Conservation (phyloP, 2,888 invertebrate genomes). For the Pammene fasciana region DNA sequence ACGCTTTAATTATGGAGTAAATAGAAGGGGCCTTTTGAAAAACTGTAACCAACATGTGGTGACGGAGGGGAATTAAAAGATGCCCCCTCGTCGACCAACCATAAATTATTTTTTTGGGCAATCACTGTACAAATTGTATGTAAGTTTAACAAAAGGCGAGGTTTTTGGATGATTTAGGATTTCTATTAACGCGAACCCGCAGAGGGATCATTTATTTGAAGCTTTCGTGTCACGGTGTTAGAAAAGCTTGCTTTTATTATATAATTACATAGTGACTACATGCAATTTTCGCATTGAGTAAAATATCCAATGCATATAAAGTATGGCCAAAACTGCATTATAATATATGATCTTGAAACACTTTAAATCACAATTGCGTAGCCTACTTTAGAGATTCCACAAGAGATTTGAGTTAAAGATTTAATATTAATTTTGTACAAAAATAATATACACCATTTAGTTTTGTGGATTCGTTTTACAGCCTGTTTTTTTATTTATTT, state of each 20-base stretch:
- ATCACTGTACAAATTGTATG: conserved; percentile 40
- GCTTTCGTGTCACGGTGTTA: conserved; percentile 7
- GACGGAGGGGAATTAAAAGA: conserved; percentile 43
- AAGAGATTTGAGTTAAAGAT: no score
- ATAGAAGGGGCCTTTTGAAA: conserved; percentile 49
- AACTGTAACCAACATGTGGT: conserved; percentile 45
- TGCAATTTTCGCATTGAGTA: not conserved
- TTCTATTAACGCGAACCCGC: conserved; percentile 24
- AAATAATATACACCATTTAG: no score
- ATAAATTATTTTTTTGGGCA: conserved; percentile 40
- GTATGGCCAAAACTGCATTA: not conserved
- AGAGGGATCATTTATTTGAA: conserved; percentile 12
- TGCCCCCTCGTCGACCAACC: conserved; percentile 34
- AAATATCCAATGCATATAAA: not conserved
- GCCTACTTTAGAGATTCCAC: no score
- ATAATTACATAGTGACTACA: not conserved
- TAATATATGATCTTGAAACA: no score
- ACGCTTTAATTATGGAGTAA: conserved; percentile 61
- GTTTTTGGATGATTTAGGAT: conserved; percentile 35
- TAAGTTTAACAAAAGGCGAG: conserved; percentile 34
- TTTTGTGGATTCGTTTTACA: no score
- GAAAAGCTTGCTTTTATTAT: not conserved
- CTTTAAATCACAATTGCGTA: no score
- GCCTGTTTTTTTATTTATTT: no score
- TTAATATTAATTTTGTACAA: not conserved